These are phyloP conservation scores for Zophobas atratus DNA, from an alignment of 1,140 invertebrate genomes.

Conservation along the genomic window DNA sequence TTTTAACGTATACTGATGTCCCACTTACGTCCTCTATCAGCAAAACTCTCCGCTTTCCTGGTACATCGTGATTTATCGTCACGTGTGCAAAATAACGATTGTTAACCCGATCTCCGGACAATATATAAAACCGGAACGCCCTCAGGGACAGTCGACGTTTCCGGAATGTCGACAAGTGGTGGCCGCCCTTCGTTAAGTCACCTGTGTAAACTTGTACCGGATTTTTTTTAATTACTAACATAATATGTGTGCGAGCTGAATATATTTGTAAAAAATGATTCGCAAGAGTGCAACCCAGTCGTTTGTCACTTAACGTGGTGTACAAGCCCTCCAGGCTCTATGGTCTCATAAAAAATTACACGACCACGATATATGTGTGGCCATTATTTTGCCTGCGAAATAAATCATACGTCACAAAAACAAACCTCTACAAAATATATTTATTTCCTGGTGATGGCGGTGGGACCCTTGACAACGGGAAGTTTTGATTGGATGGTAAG, in stretches of 20 bases:
- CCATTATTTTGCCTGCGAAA: constrained; percentile 42
- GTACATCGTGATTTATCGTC: constrained; percentile 25
- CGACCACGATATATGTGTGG: constrained; percentile 36
- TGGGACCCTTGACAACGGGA: background rate
- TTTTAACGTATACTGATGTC: background rate
- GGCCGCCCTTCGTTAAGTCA: constrained; percentile 2
- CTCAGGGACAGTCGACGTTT: constrained; percentile 23
- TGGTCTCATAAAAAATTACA: constrained; percentile 46
- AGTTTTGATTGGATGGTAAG: background rate
- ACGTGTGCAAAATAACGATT: constrained; percentile 40
- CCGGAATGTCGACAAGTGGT: constrained; percentile 46
- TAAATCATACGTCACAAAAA: constrained; percentile 45
- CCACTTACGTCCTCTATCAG: background rate
- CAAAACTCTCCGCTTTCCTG: constrained; percentile 9
- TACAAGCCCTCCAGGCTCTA: constrained; percentile 18
- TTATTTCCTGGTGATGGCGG: background rate
- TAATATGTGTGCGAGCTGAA: background rate
- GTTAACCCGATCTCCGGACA: constrained; percentile 30
- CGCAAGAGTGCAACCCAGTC: constrained; percentile 9
- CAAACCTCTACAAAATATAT: constrained; percentile 39
- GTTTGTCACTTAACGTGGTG: constrained; percentile 33
- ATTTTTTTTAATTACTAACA: background rate
- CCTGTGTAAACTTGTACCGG: background rate
- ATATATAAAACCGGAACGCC: constrained; percentile 34
- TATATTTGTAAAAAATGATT: constrained; percentile 12